phyloP scores from a whole-genome alignment of 1,140 invertebrate species.

The Frieseomelitta varia region DNA sequence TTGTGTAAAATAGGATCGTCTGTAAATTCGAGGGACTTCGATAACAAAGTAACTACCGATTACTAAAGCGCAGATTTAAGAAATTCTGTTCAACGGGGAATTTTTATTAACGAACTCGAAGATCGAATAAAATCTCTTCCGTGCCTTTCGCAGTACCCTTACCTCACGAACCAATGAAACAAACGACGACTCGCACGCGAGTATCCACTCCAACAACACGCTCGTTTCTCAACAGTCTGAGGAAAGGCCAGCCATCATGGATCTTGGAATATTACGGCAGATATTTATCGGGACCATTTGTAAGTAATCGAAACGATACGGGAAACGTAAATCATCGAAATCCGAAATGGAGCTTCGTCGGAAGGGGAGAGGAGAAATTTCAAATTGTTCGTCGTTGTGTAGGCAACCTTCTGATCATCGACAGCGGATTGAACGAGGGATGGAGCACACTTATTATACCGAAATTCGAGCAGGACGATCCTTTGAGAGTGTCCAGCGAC shows the following conservation, averaged over 20 bases:
- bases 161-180: constrained; percentile 1
- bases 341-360: too few relatives aligned
- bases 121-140: background rate
- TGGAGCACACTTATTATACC: constrained; percentile 78
- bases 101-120: background rate
- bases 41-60: background rate
- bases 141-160: background rate
- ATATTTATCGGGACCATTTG: constrained; percentile 75
- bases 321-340: background rate
- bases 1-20: too few relatives aligned
- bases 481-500: constrained; percentile 65
- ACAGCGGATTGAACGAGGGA: constrained; percentile 79
- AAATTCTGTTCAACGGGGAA: background rate
- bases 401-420: constrained; percentile 80
- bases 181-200: background rate
- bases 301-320: constrained; percentile 70
- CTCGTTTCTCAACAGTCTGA: background rate
- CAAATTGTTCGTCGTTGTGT: constrained; percentile 2
- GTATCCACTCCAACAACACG: too few relatives aligned
- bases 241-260: constrained; percentile 49
- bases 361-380: background rate
- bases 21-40: too few relatives aligned
- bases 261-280: constrained; percentile 74
- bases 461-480: constrained; percentile 74
- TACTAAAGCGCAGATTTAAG: background rate